Conservation (phyloP, 2,888 invertebrate genomes). For the Ischnus inquisitorius region DNA sequence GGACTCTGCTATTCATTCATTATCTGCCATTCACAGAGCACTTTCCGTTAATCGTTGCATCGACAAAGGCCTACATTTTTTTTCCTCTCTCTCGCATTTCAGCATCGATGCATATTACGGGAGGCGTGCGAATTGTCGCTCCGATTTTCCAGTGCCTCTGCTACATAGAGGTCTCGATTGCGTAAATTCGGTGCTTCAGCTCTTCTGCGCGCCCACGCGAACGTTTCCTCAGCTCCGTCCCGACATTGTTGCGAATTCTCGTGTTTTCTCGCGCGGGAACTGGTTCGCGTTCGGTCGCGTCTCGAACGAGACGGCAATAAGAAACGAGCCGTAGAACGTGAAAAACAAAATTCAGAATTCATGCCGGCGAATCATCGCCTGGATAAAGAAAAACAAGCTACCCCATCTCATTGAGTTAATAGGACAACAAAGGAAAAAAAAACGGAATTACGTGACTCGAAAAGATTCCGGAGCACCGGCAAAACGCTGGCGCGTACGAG, state of each 20-base stretch:
- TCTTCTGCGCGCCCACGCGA: conserved; percentile 51
- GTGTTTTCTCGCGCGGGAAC: neutral
- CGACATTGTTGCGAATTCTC: conserved; percentile 9
- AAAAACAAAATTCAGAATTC: neutral
- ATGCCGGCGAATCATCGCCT: neutral
- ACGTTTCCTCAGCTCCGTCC: conserved; percentile 20
- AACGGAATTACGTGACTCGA: neutral
- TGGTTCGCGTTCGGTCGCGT: conserved; percentile 20
- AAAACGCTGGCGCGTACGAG: neutral
- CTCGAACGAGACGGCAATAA: neutral
- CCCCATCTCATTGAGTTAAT: neutral
- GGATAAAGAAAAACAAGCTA: neutral
- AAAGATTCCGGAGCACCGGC: neutral
- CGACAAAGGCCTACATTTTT: conserved; percentile 35
- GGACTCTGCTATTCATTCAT: conserved; percentile 18
- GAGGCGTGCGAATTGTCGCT: neutral
- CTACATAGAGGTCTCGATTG: conserved; percentile 24
- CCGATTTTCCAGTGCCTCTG: neutral
- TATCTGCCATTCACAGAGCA: conserved; percentile 12
- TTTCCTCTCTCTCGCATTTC: conserved; percentile 12
- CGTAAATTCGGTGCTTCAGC: conserved; percentile 45
- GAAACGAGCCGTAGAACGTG: neutral
- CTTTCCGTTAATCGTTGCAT: conserved; percentile 43
- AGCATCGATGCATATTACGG: neutral
- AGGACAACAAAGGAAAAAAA: neutral